Percentiles rank a stretch among this genome's conserved stretches.
phyloP scores from a whole-genome alignment of 2,888 invertebrate genomes.

The Chymomyza caudatula region DNA sequence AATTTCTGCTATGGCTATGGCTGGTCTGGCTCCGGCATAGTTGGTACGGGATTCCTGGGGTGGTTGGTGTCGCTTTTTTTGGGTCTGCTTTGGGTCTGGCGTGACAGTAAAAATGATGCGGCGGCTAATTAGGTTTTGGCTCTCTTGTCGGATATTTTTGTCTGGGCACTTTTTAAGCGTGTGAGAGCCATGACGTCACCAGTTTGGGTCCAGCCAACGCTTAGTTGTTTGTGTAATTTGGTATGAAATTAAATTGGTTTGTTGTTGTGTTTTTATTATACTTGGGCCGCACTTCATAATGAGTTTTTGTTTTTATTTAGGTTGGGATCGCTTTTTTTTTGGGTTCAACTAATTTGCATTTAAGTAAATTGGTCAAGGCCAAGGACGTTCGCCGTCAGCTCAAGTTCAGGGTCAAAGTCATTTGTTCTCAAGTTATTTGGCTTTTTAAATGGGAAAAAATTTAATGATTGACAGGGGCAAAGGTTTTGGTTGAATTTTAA shows the following conservation, averaged over 20 bases:
- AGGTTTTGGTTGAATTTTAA: not conserved
- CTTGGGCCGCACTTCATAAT: conserved; percentile 32
- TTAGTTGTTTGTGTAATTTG: conserved; percentile 51
- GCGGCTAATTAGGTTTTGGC: conserved; percentile 74
- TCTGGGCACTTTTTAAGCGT: conserved; percentile 15
- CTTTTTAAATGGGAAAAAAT: not conserved
- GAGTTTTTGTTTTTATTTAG: conserved; percentile 49
- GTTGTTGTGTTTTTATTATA: conserved; percentile 14
- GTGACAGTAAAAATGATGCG: conserved; percentile 69
- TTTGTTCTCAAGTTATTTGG: not conserved
- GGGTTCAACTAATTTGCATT: conserved; percentile 64
- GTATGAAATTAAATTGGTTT: conserved; percentile 64
- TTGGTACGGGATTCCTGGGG: conserved; percentile 4
- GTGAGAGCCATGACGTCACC: conserved; percentile 48
- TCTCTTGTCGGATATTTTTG: conserved; percentile 27
- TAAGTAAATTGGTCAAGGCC: conserved; percentile 62
- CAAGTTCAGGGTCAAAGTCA: conserved; percentile 40
- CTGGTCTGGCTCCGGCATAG: not conserved
- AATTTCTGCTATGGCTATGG: conserved; percentile 30
- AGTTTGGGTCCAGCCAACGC: conserved; percentile 30
- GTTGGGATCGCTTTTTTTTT: not conserved
- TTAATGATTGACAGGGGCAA: not conserved
- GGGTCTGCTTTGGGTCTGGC: conserved; percentile 33
- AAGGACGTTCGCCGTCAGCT: conserved; percentile 48
- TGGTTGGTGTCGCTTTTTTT: conserved; percentile 26